Base-by-base conservation (phyloP, 2,113 vertebrate genomes). In the Misgurnus anguillicaudatus region DNA sequence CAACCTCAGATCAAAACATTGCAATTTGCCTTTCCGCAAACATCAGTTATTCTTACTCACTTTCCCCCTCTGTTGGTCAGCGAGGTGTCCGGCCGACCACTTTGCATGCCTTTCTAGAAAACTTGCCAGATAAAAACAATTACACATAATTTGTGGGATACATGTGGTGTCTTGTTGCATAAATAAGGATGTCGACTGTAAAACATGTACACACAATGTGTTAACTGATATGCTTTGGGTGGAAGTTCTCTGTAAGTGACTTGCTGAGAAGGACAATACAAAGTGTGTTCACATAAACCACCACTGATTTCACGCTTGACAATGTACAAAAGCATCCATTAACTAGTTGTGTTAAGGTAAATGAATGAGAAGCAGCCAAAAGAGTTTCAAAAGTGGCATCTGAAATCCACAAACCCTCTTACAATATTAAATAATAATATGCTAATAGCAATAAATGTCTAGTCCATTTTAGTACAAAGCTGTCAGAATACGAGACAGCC, bases 61-160 rank as follows among this genome's bases (percentile, higher is more conserved):
- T 90, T 39, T 75, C 90, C 36, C 91, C 90, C 90, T 87, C 91
- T 92, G 89, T 93, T 93, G 92, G 90, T 73, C 84, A 86, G 24
- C 21, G 24, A 16, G 21, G 19, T 31, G 9, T 58, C 39, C 5
- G 38, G 24, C 38, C 42, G 53, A 41, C 0, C 41, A 61, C 71
- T 9, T 74, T 73, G 53, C 42, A 36, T 62, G 19, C 31, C 71
- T 14, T 11, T 10, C 11, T 8, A 6, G 38, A 8, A 39, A 13
- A 9, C 17, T 24, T 24, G 38, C 2, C 4, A 58, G 11, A 42
- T 24, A 21, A 58, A 71, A 72, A 72, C 53, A 72, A 42, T 58
- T 58, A 41, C 51, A 42, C 10, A 2, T 58, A 21, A 9, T 2
- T 21, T 57, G 16, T 41, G 7, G 42, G 21, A 6, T 69, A 2